Evolutionary conservation across 1,140 invertebrate species (phyloP).

Genomic region (Aphelinus atriplicis): DNA sequence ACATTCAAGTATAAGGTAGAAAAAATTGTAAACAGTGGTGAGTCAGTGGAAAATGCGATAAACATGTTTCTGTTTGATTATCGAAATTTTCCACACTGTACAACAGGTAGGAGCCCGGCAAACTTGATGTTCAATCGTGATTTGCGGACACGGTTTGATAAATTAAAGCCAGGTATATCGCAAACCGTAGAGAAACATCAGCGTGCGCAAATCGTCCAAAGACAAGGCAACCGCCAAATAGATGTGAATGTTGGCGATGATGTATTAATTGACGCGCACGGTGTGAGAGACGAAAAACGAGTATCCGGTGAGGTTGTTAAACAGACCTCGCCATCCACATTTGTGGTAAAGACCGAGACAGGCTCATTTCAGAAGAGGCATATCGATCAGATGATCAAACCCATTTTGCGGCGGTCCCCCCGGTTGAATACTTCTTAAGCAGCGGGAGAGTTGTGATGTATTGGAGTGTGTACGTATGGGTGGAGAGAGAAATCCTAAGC

Average conservation of each 20-base stretch:
- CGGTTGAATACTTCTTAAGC: background rate
- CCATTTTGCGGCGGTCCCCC: background rate
- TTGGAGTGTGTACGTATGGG: too few relatives aligned
- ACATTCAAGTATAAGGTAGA: conserved; percentile 52
- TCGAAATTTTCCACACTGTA: conserved; percentile 34
- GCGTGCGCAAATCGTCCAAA: background rate
- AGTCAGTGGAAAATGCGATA: conserved; percentile 25
- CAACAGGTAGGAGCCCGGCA: conserved; percentile 34
- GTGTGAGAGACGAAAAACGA: background rate
- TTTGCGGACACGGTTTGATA: conserved; percentile 2
- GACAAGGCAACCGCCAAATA: background rate
- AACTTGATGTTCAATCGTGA: conserved; percentile 20
- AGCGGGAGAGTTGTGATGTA: too few relatives aligned
- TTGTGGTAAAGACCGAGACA: background rate
- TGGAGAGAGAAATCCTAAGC: too few relatives aligned
- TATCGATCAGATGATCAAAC: conserved; percentile 2
- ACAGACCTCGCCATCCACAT: background rate
- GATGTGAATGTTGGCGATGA: background rate
- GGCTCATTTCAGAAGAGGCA: background rate
- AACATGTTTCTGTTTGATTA: conserved; percentile 23
- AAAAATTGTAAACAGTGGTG: conserved; percentile 43
- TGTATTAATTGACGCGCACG: background rate
- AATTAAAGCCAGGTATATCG: conserved; percentile 5
- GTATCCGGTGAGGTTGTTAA: background rate
- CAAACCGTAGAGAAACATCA: conserved; percentile 11